A percentile compares a stretch with the other conserved stretches of the same genome.
Evolutionary conservation across 2,888 invertebrate species (phyloP).

Genomic region (Scelioninae gen. 1): DNA sequence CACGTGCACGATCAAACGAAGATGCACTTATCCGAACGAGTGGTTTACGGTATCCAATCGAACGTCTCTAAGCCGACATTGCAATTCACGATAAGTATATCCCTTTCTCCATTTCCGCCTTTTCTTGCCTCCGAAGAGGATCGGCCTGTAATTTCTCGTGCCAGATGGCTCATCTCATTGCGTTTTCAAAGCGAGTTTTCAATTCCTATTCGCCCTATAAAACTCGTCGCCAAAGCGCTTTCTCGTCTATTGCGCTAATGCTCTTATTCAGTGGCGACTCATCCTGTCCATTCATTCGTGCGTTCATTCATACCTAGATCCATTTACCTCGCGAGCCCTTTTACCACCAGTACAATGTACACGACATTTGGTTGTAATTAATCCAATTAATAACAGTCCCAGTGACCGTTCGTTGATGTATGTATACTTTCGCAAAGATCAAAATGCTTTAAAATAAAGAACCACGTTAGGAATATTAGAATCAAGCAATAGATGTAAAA

Average conservation of each 20-base stretch:
- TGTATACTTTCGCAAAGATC: not conserved
- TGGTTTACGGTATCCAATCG: constrained; percentile 64
- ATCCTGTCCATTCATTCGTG: constrained; percentile 62
- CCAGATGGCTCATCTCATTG: constrained; percentile 65
- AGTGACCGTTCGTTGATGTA: constrained; percentile 14
- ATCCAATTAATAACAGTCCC: constrained; percentile 45
- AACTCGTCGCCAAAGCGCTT: constrained; percentile 66
- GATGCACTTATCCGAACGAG: constrained; percentile 65
- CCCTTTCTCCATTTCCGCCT: constrained; percentile 74
- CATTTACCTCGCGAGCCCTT: constrained; percentile 35
- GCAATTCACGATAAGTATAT: constrained; percentile 78
- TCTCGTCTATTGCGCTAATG: constrained; percentile 61
- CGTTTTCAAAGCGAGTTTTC: constrained; percentile 67
- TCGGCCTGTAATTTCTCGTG: constrained; percentile 82
- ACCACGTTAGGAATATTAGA: no score
- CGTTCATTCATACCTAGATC: constrained; percentile 58
- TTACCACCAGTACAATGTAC: constrained; percentile 24
- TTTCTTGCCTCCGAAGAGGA: constrained; percentile 79
- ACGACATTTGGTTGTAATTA: constrained; percentile 38
- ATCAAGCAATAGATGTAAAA: not conserved
- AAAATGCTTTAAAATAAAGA: no score
- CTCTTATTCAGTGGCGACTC: constrained; percentile 57
- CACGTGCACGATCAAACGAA: constrained; percentile 64
- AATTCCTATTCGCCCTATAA: constrained; percentile 69
- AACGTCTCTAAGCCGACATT: constrained; percentile 80